Evolutionary conservation across 2,888 invertebrate genomes (phyloP).

Genomic region (Incurvaria masculella): DNA sequence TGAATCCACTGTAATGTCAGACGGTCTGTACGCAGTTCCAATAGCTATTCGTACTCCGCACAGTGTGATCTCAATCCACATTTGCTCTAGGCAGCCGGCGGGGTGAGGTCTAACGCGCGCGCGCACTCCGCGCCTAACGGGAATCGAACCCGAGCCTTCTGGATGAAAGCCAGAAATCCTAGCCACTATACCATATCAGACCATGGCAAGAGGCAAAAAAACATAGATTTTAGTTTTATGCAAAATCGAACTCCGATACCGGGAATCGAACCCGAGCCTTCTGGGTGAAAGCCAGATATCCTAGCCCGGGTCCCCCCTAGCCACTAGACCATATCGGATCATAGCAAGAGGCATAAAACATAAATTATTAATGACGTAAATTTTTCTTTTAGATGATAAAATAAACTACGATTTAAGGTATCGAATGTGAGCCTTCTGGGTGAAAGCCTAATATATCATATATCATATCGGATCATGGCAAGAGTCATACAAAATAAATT

Average conservation of each 20-base stretch:
- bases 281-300: conserved; percentile 45
- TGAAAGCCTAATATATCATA: conserved; percentile 48
- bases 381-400: too few relatives aligned
- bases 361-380: too few relatives aligned
- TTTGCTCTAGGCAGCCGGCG: too few relatives aligned
- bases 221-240: too few relatives aligned
- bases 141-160: conserved; percentile 46
- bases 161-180: conserved; percentile 46
- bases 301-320: too few relatives aligned
- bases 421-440: conserved; percentile 45
- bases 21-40: conserved; percentile 4
- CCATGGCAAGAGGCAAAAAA: too few relatives aligned
- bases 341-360: too few relatives aligned
- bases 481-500: too few relatives aligned
- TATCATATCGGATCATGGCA: conserved; percentile 48
- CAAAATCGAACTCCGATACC: conserved; percentile 20
- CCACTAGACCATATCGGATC: conserved; percentile 50
- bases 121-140: conserved; percentile 20
- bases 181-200: conserved; percentile 52
- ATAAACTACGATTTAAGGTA: conserved; percentile 28
- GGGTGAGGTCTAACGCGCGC: conserved; percentile 1
- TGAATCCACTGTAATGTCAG: background rate
- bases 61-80: too few relatives aligned
- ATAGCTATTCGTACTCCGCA: background rate
- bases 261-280: conserved; percentile 46